Base-by-base conservation (phyloP, 2,797 vertebrate species). In the Myripristis murdjan region DNA sequence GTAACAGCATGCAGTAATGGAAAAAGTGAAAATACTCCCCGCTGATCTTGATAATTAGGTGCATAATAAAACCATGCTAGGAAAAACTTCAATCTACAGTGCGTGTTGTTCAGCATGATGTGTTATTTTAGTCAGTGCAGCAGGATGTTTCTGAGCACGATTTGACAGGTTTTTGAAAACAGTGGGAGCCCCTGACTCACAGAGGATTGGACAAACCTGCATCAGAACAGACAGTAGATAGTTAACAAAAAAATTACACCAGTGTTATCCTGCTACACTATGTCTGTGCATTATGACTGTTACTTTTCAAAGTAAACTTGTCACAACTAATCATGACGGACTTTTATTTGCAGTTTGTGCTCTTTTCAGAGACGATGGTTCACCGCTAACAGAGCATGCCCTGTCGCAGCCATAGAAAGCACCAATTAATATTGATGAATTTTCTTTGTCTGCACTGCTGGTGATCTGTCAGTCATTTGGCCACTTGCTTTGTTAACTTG, bases 1-100 rank as follows among this genome's bases (percentile, higher is more conserved):
- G 20, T 28, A 16, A 2, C 46, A 61, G 22, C 33, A 24, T 0
- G 0, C 46, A 39, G 20, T 51, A 56, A 77, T 67, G 39, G 62
- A 44, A 16, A 16, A 15, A 44, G 41, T 2, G 5, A 1, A 33
- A 53, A 43, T 6, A 47, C n/a, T 41, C 12, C 2, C 18, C 49
- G 8, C 62, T 75, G 52, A 76, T 68, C 1, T 3, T 41, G 35
- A 70, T 47, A 69, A 66, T 65, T 26, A 46, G 62, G 24, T 59
- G 14, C 8, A 8, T 59, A 22, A 48, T 52, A 65, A 69, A 75
- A 41, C 64, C 1, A 18, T 65, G 23, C 60, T n/a, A 16, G 49
- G 46, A 64, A 53, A 64, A 62, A 57, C 31, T 33, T 49, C 31
- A 31, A 26, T 41, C 18, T 23, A 46, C n/a, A n/a, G n/a, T n/a